Evolutionary conservation across 2,888 invertebrate genomes (phyloP).

Genomic region (Petrolisthes cinctipes): DNA sequence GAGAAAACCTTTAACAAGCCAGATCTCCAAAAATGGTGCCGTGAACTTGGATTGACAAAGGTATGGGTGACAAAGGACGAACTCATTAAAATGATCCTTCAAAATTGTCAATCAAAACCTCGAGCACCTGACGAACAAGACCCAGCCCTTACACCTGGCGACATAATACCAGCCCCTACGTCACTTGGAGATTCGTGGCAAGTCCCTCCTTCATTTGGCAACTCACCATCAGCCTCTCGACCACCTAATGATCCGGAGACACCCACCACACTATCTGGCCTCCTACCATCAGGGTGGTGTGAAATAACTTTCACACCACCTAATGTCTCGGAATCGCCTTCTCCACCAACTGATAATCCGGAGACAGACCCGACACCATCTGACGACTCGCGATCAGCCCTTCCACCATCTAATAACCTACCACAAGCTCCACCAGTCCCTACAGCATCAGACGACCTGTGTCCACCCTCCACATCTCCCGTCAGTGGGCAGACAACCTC

Average conservation of each 20-base stretch:
- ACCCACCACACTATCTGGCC: background rate
- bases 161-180: background rate
- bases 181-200: background rate
- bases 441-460: background rate
- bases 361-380: background rate
- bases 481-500: background rate
- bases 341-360: background rate
- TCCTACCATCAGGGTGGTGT: background rate
- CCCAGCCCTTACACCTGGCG: background rate
- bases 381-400: background rate
- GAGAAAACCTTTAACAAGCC: background rate
- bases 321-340: background rate
- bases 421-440: background rate
- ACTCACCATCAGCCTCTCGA: background rate
- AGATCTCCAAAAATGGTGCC: background rate
- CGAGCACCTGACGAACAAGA: background rate
- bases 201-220: background rate
- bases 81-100: background rate
- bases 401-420: background rate
- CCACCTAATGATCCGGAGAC: background rate
- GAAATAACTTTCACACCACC: conserved; percentile 13
- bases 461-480: background rate
- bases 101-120: background rate
- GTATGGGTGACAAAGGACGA: too few relatives aligned
- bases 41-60: background rate